phyloP scores from a whole-genome alignment of 2,113 vertebrate genomes.

The Amazona vittata region DNA sequence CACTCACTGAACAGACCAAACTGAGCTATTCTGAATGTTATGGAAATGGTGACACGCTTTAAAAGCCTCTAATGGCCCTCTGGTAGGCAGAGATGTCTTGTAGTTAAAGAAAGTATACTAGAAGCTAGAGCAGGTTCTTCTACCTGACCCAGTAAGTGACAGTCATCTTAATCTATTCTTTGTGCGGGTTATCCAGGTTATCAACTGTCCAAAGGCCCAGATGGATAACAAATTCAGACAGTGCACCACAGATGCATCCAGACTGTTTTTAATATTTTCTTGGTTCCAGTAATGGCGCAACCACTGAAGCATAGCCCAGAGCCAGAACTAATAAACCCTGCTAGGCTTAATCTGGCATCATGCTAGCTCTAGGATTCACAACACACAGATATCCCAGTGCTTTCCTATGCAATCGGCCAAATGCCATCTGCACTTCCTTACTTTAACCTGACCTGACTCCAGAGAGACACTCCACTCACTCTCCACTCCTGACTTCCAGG shows the following conservation, averaged over 20 bases:
- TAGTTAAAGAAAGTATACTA: not conserved
- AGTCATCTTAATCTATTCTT: not conserved
- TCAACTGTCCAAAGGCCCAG: not conserved
- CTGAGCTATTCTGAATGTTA: not conserved
- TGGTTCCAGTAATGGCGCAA: not conserved
- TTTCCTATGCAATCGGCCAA: not conserved
- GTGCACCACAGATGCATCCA: not conserved
- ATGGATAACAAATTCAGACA: not conserved
- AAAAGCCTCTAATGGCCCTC: not conserved
- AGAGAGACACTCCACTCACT: not conserved
- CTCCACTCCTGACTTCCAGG: not conserved
- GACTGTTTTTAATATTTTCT: not conserved
- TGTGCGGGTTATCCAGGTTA: not conserved
- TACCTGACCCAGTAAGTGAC: not conserved
- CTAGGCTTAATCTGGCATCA: not conserved
- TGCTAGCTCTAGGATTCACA: not conserved
- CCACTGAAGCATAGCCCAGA: not conserved
- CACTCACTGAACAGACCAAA: not conserved
- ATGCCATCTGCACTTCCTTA: not conserved
- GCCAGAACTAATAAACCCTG: not conserved
- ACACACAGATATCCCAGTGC: not conserved
- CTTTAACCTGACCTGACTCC: not conserved
- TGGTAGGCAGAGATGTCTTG: not conserved
- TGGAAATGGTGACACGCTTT: not conserved
- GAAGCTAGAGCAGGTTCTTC: not conserved